These are phyloP conservation scores for Drosophila kurseongensis DNA, from an alignment of 1,140 invertebrate genomes.

Conservation along the genomic window DNA sequence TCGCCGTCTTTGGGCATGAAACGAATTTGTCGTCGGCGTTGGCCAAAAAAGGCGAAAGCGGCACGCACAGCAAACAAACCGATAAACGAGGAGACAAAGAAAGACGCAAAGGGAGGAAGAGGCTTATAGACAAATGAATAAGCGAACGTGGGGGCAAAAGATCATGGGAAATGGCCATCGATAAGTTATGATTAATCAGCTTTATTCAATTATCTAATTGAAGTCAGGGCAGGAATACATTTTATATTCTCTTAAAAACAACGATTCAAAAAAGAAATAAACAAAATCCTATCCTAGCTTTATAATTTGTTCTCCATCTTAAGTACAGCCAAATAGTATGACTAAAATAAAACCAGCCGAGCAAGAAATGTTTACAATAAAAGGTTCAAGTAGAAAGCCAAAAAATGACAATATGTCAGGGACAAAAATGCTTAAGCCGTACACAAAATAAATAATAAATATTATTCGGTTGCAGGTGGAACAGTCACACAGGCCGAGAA, in stretches of 20 bases:
- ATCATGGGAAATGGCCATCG: constrained; percentile 14
- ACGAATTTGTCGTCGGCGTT: constrained; percentile 71
- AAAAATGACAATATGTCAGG: constrained; percentile 1
- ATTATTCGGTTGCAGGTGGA: constrained; percentile 14
- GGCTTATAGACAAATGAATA: constrained; percentile 20
- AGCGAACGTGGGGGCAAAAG: background rate
- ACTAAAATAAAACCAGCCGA: background rate
- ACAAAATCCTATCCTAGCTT: background rate
- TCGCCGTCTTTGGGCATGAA: constrained; percentile 71
- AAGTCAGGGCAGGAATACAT: background rate
- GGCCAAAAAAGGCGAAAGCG: constrained; percentile 59
- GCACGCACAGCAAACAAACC: constrained; percentile 43
- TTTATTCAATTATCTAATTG: constrained; percentile 11
- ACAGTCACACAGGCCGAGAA: constrained; percentile 6
- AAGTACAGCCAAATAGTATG: background rate
- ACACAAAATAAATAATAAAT: constrained; percentile 10
- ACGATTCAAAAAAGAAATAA: background rate
- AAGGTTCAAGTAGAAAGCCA: constrained; percentile 3
- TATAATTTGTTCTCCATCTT: background rate
- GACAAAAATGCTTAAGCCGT: constrained; percentile 7
- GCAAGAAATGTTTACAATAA: constrained; percentile 6
- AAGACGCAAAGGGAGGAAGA: constrained; percentile 7
- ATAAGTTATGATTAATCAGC: constrained; percentile 13
- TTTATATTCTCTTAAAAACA: background rate
- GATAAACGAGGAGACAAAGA: constrained; percentile 17